Evolutionary conservation across 2,113 vertebrate species (phyloP).

Genomic region (Accipiter cooperii): DNA sequence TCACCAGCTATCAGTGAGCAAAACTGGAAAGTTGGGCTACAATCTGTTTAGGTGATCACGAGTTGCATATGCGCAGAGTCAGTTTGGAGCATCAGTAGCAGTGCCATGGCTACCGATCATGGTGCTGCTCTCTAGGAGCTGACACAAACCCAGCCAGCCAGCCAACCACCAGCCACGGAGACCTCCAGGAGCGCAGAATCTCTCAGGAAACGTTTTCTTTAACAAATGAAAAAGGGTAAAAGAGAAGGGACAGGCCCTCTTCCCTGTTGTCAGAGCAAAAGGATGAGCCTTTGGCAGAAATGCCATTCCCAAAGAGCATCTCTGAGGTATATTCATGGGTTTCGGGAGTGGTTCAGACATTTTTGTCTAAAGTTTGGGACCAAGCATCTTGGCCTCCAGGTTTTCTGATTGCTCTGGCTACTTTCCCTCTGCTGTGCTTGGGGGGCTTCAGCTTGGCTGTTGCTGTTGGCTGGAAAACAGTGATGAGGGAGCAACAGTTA

Average conservation of each 20-base stretch:
- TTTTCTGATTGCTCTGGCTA: not conserved
- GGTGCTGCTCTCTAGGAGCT: not conserved
- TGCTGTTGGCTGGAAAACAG: not conserved
- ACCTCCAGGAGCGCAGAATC: not conserved
- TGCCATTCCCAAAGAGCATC: not conserved
- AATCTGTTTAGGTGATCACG: not conserved
- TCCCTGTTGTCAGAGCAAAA: not conserved
- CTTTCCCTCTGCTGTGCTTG: not conserved
- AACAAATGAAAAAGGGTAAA: not conserved
- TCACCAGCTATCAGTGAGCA: not conserved
- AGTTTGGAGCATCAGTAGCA: not conserved
- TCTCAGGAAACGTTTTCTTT: not conserved
- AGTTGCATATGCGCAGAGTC: accelerated
- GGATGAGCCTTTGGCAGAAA: not conserved
- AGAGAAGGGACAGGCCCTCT: not conserved
- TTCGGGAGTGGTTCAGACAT: not conserved
- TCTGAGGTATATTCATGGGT: not conserved
- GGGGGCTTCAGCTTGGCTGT: not conserved
- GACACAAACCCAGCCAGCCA: not conserved
- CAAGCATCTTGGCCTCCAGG: not conserved
- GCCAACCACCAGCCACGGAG: not conserved
- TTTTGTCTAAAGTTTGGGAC: not conserved
- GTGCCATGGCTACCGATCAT: accelerated
- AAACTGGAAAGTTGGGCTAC: not conserved
- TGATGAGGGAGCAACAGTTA: not conserved